These are phyloP conservation scores for Urosaurus nigricauda DNA, from an alignment of 2,797 vertebrate genomes.

Conservation along the genomic window DNA sequence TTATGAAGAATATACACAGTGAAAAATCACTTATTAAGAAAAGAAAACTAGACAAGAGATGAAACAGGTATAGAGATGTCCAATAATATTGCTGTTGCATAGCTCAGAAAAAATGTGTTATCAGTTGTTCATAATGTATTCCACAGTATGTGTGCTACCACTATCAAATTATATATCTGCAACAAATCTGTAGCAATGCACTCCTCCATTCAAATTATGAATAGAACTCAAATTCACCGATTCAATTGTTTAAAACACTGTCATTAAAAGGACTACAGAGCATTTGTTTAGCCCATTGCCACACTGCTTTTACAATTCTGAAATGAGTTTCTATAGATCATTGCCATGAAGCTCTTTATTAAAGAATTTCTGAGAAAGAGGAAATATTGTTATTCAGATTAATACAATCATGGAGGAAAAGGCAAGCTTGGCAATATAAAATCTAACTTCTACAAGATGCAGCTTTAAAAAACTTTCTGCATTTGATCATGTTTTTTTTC, in stretches of 20 bases:
- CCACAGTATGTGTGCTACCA: not conserved
- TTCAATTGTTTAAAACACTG: not conserved
- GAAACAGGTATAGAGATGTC: not conserved
- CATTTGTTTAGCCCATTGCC: not conserved
- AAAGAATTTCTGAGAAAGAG: not conserved
- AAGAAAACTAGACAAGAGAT: not conserved
- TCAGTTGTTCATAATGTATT: not conserved
- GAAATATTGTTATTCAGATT: not conserved
- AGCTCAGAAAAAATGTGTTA: not conserved
- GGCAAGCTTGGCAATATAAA: not conserved
- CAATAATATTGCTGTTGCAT: not conserved
- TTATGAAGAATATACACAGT: not conserved
- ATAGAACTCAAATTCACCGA: not conserved
- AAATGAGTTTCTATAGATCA: not conserved
- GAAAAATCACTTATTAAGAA: not conserved
- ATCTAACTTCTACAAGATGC: slow-evolving; percentile 1
- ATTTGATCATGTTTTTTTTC: not conserved
- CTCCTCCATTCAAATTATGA: not conserved
- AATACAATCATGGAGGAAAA: not conserved
- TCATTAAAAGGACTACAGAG: not conserved
- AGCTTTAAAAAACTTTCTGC: slow-evolving; percentile 1
- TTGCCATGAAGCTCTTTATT: not conserved
- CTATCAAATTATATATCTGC: not conserved
- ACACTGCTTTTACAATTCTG: not conserved
- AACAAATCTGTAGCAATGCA: not conserved